Percentiles rank a stretch among this genome's conserved stretches.
Evolutionary conservation across 2,113 vertebrate genomes (phyloP).

Genomic region (Sarotherodon lohbergeri): DNA sequence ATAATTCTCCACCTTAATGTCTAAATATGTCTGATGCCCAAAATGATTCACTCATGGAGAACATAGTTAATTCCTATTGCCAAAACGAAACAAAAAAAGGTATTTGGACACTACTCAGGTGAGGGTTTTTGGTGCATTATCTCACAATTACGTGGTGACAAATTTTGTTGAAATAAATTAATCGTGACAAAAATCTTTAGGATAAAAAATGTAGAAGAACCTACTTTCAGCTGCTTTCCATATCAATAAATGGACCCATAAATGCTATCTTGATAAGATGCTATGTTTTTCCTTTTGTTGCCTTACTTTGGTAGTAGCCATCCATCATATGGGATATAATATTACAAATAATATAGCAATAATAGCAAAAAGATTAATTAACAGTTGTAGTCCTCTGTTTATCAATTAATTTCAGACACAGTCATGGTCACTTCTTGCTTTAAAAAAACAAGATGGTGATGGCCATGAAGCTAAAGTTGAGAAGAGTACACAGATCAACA

Average conservation of each 20-base stretch:
- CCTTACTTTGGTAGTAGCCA: background rate
- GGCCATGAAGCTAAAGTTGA: background rate
- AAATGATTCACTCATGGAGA: background rate
- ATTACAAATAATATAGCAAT: background rate
- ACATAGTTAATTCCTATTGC: background rate
- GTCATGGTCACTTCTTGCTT: background rate
- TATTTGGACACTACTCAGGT: background rate
- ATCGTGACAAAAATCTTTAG: background rate
- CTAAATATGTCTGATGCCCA: background rate
- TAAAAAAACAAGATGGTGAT: background rate
- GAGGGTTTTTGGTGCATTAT: background rate
- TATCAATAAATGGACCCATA: background rate
- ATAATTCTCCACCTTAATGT: background rate
- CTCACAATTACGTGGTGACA: background rate
- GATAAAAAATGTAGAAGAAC: background rate
- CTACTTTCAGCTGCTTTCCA: background rate
- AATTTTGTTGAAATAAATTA: background rate
- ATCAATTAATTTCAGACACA: background rate
- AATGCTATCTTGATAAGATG: background rate
- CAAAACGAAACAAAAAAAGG: rapidly evolving
- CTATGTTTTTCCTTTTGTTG: background rate
- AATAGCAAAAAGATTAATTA: background rate
- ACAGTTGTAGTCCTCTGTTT: background rate
- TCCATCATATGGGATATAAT: background rate
- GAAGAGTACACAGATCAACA: background rate